phyloP scores from a whole-genome alignment of 2,113 vertebrate genomes.

The Pangasianodon gigas region DNA sequence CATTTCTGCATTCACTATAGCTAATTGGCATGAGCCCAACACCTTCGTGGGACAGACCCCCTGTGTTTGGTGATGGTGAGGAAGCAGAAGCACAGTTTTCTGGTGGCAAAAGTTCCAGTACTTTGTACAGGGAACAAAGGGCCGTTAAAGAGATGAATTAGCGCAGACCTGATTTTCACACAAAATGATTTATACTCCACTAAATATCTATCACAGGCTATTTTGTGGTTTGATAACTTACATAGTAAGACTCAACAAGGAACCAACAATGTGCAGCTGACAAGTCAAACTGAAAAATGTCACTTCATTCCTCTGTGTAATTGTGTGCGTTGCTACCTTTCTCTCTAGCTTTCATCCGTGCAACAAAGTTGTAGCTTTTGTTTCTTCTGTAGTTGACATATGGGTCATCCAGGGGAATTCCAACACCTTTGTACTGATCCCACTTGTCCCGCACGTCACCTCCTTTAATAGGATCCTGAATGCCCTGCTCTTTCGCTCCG shows the following conservation, averaged over 20 bases:
- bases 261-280: neutral
- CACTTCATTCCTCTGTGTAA: neutral
- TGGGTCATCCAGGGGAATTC: conserved; percentile 91
- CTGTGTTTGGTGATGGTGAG: neutral
- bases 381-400: conserved; percentile 96
- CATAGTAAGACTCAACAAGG: neutral
- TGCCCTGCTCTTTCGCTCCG: conserved; percentile 96
- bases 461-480: conserved; percentile 97
- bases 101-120: neutral
- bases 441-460: conserved; percentile 95
- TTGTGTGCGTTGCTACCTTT: conserved; percentile 76
- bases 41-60: too few species aligned
- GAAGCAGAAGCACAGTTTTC: neutral
- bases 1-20: neutral
- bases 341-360: conserved; percentile 96
- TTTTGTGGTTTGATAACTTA: neutral
- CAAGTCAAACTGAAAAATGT: neutral
- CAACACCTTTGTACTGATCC: conserved; percentile 99
- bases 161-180: neutral
- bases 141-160: neutral
- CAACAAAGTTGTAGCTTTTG: conserved; percentile 98
- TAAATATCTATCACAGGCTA: neutral
- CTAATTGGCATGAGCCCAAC: neutral
- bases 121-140: neutral
- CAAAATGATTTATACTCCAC: neutral